Evolutionary conservation across 1,140 invertebrate genomes (phyloP).

Genomic region (Leptinotarsa lineolata): DNA sequence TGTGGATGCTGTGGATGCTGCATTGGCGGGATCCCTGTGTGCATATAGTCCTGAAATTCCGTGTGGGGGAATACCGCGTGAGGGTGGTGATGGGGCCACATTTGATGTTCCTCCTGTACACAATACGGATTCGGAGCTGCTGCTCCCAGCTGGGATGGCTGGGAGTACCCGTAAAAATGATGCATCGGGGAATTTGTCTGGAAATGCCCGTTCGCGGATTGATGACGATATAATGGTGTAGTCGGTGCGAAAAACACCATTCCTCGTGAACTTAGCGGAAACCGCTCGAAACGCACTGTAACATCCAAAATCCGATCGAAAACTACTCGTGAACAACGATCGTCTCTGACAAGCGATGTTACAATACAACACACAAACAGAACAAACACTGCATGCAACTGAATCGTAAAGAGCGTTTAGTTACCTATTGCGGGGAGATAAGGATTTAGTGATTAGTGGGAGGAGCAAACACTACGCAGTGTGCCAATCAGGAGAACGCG

Average conservation of each 20-base stretch:
- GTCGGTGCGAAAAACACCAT: too few relatives aligned
- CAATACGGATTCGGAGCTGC: constrained; percentile 36
- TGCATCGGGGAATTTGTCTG: constrained; percentile 41
- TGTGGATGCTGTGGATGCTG: constrained; percentile 20
- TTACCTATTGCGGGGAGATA: constrained; percentile 25
- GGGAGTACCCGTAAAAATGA: constrained; percentile 51
- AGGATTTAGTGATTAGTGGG: constrained; percentile 28
- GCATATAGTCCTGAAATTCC: constrained; percentile 52
- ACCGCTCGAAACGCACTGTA: constrained; percentile 5
- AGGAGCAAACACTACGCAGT: constrained; percentile 6
- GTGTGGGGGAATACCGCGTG: constrained; percentile 49
- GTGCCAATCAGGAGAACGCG: constrained; percentile 33
- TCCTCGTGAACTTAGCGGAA: neutral
- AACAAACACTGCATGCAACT: neutral
- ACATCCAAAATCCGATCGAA: constrained; percentile 13
- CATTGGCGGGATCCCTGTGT: constrained; percentile 42
- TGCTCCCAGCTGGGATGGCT: constrained; percentile 33
- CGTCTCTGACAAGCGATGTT: constrained; percentile 1
- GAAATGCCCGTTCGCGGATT: constrained; percentile 46
- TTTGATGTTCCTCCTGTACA: constrained; percentile 49
- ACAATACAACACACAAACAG: constrained; percentile 11
- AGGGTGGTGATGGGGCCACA: constrained; percentile 46
- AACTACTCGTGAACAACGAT: neutral
- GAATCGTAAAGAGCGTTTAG: neutral
- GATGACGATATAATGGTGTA: constrained; percentile 61